Evolutionary conservation across 1,140 invertebrate species (phyloP).

Genomic region (Bombus confusus): DNA sequence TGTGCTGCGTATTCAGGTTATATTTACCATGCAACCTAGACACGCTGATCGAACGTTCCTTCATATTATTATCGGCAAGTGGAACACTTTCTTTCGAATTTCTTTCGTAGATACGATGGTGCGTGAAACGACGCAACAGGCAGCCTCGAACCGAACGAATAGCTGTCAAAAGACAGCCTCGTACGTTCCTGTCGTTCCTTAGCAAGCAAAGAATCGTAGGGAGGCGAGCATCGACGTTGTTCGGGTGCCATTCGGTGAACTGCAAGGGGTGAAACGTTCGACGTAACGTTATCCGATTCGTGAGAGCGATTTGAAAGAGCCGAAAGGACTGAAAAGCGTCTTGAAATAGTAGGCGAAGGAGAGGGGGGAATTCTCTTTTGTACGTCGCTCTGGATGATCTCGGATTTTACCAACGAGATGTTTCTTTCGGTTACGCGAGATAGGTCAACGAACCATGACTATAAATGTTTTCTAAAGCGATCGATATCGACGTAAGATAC

Average conservation of each 20-base stretch:
- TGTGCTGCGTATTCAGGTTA: conserved; percentile 46
- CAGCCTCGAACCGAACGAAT: not conserved
- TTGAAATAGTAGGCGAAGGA: not conserved
- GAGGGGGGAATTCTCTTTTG: not conserved
- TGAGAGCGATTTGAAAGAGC: not conserved
- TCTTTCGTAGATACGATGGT: not conserved
- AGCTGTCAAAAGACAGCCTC: not conserved
- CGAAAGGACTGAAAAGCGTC: not conserved
- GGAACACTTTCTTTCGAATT: conserved; percentile 48
- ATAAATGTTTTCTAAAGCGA: no score
- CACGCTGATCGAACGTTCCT: not conserved
- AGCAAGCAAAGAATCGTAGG: not conserved
- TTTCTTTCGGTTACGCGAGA: not conserved
- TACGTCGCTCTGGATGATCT: not conserved
- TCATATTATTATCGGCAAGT: not conserved
- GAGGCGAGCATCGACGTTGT: not conserved
- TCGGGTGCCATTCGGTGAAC: not conserved
- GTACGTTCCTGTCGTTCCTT: not conserved
- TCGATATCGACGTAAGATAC: no score
- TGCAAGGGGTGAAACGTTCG: not conserved
- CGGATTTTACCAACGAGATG: no score
- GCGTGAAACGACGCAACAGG: not conserved
- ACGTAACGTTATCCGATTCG: not conserved
- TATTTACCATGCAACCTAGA: conserved; percentile 52
- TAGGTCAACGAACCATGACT: no score